A percentile compares a stretch with the other conserved stretches of the same genome.
Evolutionary conservation across 2,113 vertebrate genomes (phyloP).

Genomic region (Prunella himalayana): DNA sequence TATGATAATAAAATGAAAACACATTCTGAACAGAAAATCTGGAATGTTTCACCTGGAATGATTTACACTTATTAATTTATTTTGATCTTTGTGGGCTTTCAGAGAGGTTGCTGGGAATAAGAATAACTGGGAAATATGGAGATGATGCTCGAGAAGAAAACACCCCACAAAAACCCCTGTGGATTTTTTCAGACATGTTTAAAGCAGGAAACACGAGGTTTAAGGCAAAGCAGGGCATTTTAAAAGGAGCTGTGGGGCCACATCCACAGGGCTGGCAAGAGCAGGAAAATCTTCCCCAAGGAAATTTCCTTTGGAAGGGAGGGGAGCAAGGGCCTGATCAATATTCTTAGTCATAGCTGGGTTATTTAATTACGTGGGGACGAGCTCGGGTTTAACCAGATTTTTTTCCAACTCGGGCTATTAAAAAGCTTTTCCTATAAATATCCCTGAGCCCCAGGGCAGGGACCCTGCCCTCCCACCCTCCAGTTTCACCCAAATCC

Average conservation of each 20-base stretch:
- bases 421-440: constrained; percentile 29
- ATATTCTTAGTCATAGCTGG: background rate
- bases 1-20: background rate
- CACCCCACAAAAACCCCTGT: background rate
- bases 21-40: background rate
- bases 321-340: background rate
- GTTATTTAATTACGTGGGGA: background rate
- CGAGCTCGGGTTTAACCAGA: background rate
- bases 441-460: background rate
- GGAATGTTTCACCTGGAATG: background rate
- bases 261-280: background rate
- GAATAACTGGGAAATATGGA: background rate
- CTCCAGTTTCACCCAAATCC: background rate
- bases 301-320: background rate
- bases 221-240: background rate
- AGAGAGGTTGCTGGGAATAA: background rate
- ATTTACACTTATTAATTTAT: background rate
- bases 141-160: background rate
- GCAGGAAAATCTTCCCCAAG: background rate
- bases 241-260: accelerated
- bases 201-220: background rate
- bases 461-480: background rate
- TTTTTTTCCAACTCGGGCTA: background rate
- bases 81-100: background rate
- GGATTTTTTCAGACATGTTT: accelerated